Percentiles rank a stretch among this genome's conserved stretches.
These are phyloP conservation scores for Dyspetes luteomarginatus DNA, from an alignment of 2,888 invertebrate species.

Conservation along the genomic window DNA sequence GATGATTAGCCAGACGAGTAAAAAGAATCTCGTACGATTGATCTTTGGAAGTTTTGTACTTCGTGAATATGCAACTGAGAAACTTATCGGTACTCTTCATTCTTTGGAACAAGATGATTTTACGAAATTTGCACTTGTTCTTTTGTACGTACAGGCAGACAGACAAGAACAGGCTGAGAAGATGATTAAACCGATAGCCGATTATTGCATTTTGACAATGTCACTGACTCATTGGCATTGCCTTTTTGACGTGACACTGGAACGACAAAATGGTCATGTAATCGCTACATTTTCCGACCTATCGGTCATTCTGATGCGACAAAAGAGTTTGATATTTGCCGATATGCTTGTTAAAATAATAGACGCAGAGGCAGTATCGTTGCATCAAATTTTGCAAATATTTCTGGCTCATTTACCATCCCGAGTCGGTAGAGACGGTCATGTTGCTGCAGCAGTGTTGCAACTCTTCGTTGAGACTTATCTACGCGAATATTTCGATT, in stretches of 20 bases:
- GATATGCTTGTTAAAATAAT: slow-evolving; percentile 84
- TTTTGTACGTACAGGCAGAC: slow-evolving; percentile 85
- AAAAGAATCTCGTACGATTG: slow-evolving; percentile 83
- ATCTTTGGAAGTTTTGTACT: slow-evolving; percentile 85
- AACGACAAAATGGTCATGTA: slow-evolving; percentile 79
- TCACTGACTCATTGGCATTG: slow-evolving; percentile 84
- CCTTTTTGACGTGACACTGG: slow-evolving; percentile 84
- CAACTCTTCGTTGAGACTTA: slow-evolving; percentile 81
- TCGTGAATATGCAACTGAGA: slow-evolving; percentile 85
- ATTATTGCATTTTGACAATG: slow-evolving; percentile 81
- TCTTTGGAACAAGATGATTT: slow-evolving; percentile 77
- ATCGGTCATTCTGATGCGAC: slow-evolving; percentile 84
- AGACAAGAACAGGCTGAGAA: slow-evolving; percentile 84
- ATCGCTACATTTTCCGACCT: slow-evolving; percentile 85
- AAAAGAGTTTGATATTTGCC: slow-evolving; percentile 83
- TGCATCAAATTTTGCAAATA: slow-evolving; percentile 84
- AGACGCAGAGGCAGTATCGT: slow-evolving; percentile 81
- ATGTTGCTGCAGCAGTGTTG: slow-evolving; percentile 80
- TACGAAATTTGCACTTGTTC: slow-evolving; percentile 83
- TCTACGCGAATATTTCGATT: slow-evolving; percentile 76
- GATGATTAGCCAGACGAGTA: slow-evolving; percentile 75
- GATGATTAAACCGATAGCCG: slow-evolving; percentile 83
- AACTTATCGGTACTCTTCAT: slow-evolving; percentile 84
- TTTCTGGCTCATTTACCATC: slow-evolving; percentile 88
- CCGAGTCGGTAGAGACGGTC: slow-evolving; percentile 85